phyloP scores from a whole-genome alignment of 2,113 vertebrate species.

The Arenaria interpres region DNA sequence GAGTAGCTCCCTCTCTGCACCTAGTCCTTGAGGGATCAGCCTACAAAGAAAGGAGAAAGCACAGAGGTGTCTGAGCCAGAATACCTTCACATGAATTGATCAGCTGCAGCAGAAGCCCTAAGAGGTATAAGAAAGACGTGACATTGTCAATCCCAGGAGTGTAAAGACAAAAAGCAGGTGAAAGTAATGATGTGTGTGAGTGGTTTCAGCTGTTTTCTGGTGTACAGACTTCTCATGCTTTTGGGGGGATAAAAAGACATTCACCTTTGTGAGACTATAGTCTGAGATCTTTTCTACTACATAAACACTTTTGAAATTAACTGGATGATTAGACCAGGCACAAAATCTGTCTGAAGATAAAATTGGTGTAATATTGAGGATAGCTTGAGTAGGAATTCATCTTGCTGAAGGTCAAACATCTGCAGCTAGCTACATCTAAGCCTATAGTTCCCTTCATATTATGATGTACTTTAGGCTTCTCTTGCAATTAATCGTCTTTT shows the following conservation, averaged over 20 bases:
- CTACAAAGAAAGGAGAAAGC: neutral
- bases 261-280: neutral
- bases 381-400: neutral
- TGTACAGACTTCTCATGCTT: neutral
- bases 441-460: neutral
- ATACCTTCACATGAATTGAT: neutral
- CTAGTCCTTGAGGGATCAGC: neutral
- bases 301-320: neutral
- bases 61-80: neutral
- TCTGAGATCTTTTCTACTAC: neutral
- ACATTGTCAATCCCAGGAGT: accelerated
- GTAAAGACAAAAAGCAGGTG: neutral
- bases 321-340: neutral
- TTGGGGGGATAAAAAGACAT: neutral
- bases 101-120: neutral
- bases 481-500: neutral
- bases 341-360: neutral
- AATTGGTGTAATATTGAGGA: neutral
- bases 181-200: neutral
- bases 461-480: neutral
- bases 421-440: neutral
- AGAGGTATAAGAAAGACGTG: neutral
- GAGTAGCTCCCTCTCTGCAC: neutral
- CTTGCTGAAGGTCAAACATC: neutral
- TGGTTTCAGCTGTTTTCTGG: neutral